Conservation (phyloP, 2,113 vertebrate genomes). For the Phoenicopterus ruber region DNA sequence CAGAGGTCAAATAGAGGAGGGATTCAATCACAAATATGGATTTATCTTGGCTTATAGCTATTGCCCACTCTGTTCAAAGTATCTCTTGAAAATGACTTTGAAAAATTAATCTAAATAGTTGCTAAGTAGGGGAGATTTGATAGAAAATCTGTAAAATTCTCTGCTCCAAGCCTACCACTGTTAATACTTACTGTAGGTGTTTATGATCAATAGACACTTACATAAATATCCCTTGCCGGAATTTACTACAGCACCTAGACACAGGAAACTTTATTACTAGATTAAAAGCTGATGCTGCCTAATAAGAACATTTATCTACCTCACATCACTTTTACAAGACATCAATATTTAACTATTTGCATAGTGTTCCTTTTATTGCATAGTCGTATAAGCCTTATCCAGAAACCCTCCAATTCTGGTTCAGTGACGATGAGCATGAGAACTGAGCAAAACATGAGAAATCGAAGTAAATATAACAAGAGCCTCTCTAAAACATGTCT, state of each 20-base stretch:
- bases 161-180: background rate
- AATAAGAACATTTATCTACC: background rate
- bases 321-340: background rate
- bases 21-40: background rate
- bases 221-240: rapidly evolving
- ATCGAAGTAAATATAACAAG: background rate
- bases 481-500: background rate
- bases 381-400: background rate
- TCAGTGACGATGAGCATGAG: background rate
- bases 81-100: background rate
- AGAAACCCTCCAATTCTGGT: background rate
- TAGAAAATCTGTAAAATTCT: background rate
- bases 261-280: background rate
- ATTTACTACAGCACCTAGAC: background rate
- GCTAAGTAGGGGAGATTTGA: background rate
- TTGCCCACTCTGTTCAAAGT: background rate
- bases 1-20: background rate
- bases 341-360: background rate
- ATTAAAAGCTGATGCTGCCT: background rate
- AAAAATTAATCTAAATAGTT: background rate
- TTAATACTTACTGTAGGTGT: background rate
- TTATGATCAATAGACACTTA: background rate
- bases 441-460: background rate
- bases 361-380: background rate
- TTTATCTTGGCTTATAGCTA: background rate